Evolutionary conservation across 1,140 invertebrate genomes (phyloP).

Genomic region (Lasioglossum baleicum): DNA sequence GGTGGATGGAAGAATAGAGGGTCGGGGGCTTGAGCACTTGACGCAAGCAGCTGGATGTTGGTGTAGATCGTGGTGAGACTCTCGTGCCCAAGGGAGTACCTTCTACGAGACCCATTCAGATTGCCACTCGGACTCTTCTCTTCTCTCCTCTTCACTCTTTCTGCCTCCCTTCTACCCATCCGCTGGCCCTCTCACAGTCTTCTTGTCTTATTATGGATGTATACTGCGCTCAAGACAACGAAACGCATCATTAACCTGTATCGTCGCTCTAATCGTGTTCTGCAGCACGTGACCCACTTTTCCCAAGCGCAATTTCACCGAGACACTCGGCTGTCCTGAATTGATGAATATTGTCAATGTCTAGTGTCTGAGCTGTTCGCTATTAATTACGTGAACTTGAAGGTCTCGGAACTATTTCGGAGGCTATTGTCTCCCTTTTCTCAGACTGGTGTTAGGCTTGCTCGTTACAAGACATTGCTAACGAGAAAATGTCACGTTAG

Average conservation of each 20-base stretch:
- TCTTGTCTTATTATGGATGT: background rate
- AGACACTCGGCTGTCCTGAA: background rate
- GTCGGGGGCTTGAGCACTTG: slow-evolving; percentile 54
- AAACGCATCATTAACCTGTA: slow-evolving; percentile 44
- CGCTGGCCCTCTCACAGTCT: background rate
- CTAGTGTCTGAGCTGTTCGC: background rate
- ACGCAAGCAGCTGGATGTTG: slow-evolving; percentile 62
- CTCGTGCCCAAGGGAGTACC: slow-evolving; percentile 51
- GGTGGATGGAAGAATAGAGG: slow-evolving; percentile 52
- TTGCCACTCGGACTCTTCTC: slow-evolving; percentile 51
- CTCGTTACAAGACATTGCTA: too few relatives aligned
- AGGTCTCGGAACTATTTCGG: background rate
- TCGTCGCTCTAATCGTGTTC: slow-evolving; percentile 34
- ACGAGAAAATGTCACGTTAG: too few relatives aligned
- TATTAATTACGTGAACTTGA: background rate
- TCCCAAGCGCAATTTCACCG: background rate
- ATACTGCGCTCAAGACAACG: slow-evolving; percentile 35
- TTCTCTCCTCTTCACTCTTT: too few relatives aligned
- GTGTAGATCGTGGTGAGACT: slow-evolving; percentile 59
- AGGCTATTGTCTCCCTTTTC: background rate
- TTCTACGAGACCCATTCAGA: slow-evolving; percentile 56
- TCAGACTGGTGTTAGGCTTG: background rate
- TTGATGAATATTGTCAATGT: background rate
- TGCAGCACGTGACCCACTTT: background rate
- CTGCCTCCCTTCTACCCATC: background rate